phyloP scores from a whole-genome alignment of 1,140 invertebrate genomes.

The Nasonia giraulti region DNA sequence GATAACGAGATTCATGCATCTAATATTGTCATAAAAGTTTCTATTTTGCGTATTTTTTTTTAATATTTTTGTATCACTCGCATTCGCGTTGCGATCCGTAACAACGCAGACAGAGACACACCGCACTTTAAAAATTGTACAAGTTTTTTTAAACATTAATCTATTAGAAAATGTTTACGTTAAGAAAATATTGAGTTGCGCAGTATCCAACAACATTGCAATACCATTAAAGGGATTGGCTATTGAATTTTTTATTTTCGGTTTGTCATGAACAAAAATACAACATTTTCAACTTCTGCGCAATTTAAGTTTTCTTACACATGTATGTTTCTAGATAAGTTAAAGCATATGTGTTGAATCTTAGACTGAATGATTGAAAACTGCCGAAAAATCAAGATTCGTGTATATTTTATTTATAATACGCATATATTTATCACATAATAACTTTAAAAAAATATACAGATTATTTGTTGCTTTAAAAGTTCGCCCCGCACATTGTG shows the following conservation, averaged over 20 bases:
- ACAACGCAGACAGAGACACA: slow-evolving; percentile 13
- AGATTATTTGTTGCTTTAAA: slow-evolving; percentile 49
- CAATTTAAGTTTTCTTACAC: slow-evolving; percentile 30
- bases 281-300: not conserved
- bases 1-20: not conserved
- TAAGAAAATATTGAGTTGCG: slow-evolving; percentile 34
- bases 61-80: too few relatives aligned
- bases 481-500: slow-evolving; percentile 45
- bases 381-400: slow-evolving; percentile 36
- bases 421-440: slow-evolving; percentile 52
- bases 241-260: not conserved
- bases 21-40: slow-evolving; percentile 41
- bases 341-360: slow-evolving; percentile 26
- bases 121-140: slow-evolving; percentile 8
- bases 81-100: too few relatives aligned
- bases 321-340: slow-evolving; percentile 17
- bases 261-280: slow-evolving; percentile 13
- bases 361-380: slow-evolving; percentile 47
- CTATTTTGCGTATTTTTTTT: slow-evolving; percentile 20
- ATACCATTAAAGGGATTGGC: not conserved
- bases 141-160: slow-evolving; percentile 4
- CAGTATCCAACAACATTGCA: slow-evolving; percentile 16
- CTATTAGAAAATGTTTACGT: slow-evolving; percentile 27
- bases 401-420: slow-evolving; percentile 43
- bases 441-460: slow-evolving; percentile 53